These are phyloP conservation scores for Rhabdomys pumilio DNA, from an alignment of 2,797 vertebrate genomes.

Conservation along the genomic window DNA sequence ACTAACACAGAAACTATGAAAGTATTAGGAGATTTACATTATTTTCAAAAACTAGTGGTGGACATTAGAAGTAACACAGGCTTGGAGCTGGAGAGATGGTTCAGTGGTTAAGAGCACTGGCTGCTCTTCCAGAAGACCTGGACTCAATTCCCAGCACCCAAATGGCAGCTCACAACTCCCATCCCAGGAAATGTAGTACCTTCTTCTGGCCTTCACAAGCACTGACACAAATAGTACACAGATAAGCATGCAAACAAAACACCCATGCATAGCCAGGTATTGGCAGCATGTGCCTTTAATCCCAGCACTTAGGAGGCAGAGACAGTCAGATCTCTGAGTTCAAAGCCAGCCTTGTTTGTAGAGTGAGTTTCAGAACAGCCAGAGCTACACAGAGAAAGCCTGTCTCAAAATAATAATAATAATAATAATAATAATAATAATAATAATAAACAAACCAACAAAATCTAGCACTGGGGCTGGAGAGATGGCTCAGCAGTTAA, in stretches of 20 bases:
- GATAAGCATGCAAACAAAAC: background rate
- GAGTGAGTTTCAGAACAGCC: background rate
- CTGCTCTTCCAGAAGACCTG: background rate
- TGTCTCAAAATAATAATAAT: background rate
- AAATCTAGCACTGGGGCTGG: background rate
- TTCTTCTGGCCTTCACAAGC: background rate
- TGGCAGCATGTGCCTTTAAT: background rate
- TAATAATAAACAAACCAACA: background rate
- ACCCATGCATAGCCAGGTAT: background rate
- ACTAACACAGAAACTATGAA: background rate
- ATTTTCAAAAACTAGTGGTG: conserved; percentile 11
- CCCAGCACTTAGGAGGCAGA: background rate
- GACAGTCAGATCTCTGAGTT: background rate
- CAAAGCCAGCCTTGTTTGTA: background rate
- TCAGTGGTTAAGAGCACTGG: background rate
- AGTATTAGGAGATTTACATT: background rate
- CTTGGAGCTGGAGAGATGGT: background rate
- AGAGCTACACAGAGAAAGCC: background rate
- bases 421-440: background rate
- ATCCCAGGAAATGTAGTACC: background rate
- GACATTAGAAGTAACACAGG: background rate
- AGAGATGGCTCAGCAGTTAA: background rate
- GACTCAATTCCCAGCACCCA: background rate
- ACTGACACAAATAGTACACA: background rate
- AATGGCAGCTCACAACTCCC: background rate